Percentiles rank a stretch among this genome's conserved stretches.
These are phyloP conservation scores for Nemoura dubitans DNA, from an alignment of 2,888 invertebrate genomes.

Conservation along the genomic window DNA sequence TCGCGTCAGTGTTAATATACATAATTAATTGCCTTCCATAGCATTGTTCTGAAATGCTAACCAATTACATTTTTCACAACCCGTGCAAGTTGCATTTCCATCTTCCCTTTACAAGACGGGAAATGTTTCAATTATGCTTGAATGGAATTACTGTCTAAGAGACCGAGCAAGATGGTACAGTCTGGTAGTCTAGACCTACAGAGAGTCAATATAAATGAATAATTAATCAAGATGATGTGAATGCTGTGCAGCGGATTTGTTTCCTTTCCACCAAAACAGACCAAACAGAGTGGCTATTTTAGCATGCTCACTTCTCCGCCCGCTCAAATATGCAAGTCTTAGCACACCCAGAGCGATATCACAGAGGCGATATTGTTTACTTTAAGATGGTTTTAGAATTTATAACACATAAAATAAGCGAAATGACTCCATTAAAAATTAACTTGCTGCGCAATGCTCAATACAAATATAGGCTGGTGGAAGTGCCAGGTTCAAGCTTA, in stretches of 20 bases:
- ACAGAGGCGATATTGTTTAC: not conserved
- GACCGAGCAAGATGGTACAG: not conserved
- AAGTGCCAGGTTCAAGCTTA: no score
- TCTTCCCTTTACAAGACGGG: not conserved
- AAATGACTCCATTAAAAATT: not conserved
- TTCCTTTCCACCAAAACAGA: not conserved
- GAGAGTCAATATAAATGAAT: not conserved
- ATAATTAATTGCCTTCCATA: constrained; percentile 5
- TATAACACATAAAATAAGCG: not conserved
- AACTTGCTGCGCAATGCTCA: no score
- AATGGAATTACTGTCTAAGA: not conserved
- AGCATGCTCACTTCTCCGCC: not conserved
- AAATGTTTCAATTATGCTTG: constrained; percentile 12
- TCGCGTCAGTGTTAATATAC: not conserved
- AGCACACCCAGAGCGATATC: not conserved
- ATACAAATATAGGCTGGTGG: no score
- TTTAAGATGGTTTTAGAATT: not conserved
- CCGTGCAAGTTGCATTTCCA: not conserved
- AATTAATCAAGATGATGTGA: not conserved
- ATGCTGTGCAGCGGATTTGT: not conserved
- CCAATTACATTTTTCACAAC: not conserved
- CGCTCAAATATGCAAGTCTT: not conserved
- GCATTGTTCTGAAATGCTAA: not conserved
- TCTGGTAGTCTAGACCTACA: not conserved
- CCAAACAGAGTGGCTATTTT: not conserved